Percentiles rank a stretch among this genome's conserved stretches.
These are phyloP conservation scores for Drosophila eohydei DNA, from an alignment of 2,888 invertebrate genomes.

Conservation along the genomic window DNA sequence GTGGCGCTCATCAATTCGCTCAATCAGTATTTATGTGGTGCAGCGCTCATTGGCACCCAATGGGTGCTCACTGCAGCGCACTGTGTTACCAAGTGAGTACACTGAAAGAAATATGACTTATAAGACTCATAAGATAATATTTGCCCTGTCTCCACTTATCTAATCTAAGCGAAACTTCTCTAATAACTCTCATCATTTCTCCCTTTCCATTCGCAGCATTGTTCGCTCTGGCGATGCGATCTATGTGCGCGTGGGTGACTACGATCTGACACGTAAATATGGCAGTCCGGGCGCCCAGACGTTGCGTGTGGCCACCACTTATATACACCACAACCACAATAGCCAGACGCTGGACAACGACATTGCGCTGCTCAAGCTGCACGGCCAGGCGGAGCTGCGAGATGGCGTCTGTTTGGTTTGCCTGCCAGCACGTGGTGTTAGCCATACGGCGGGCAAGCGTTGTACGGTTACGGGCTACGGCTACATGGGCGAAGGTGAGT, in stretches of 20 bases:
- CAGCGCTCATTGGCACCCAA: conserved; percentile 96
- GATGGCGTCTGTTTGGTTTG: conserved; percentile 92
- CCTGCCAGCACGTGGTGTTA: conserved; percentile 94
- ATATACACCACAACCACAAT: conserved; percentile 98
- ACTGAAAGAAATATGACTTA: neutral
- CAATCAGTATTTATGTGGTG: conserved; percentile 97
- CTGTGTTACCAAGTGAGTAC: conserved; percentile 94
- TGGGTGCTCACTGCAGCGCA: conserved; percentile 98
- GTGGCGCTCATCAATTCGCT: conserved; percentile 96
- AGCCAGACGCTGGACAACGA: conserved; percentile 97
- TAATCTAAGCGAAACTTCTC: neutral
- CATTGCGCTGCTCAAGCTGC: conserved; percentile 94
- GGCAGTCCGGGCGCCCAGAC: conserved; percentile 97
- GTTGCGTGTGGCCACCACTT: conserved; percentile 94
- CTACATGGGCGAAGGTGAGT: conserved; percentile 95
- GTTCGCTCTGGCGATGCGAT: conserved; percentile 97
- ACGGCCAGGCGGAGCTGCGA: conserved; percentile 94
- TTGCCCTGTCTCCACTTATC: neutral
- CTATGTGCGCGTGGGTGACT: conserved; percentile 96
- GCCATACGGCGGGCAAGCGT: conserved; percentile 94
- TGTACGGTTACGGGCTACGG: conserved; percentile 98
- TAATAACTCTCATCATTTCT: neutral
- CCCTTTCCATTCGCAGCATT: conserved; percentile 87
- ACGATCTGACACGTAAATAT: conserved; percentile 95
- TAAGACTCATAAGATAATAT: too few species aligned